Base-by-base conservation (phyloP, 2,888 invertebrate species). In the Sphaerophoria taeniata region DNA sequence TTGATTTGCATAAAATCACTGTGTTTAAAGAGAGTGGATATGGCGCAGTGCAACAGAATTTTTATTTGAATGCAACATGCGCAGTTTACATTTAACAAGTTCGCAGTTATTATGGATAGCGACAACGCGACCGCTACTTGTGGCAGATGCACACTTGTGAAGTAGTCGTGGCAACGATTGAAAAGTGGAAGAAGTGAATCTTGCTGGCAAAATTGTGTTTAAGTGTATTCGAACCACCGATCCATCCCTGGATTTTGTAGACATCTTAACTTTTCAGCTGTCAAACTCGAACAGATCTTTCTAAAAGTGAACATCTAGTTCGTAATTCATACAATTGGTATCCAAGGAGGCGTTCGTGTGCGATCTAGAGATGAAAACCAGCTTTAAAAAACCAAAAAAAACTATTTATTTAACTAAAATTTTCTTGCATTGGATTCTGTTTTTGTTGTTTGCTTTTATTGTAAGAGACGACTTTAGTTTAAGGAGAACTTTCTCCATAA, bases 401-500 rank as follows among this genome's bases (percentile, higher is more conserved):
- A 73, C 63, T 45, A 51, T 76, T 77, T 49, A 69, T 74, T 79
- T 60, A 71, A 71, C 56, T 71, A 67, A 72, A n/a, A 34, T 34
- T n/a, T 72, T 67, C 79, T 71, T 33, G n/a, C 65, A 75, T 75
- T 58, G n/a, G 67, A 75, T 79, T 75, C 67, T 65, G 71, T 56
- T 71, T 53, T 78, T 74, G 45, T 71, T 53, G 45, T 11, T 51
- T 16, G 69, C 74, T 60, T 63, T 63, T 11, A 45, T 78, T 60
- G 16, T 36, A 58, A 9, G 14, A 36, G 16, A 12, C 31, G 4
- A 51, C 3, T 1, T 14, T 34, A 34, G 43, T 43, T 7, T 36
- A 75, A 76, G 80, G 58, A 76, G 80, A 80, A 80, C 84, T 84
- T 84, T 84, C 84, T 84, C 79, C 67, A n/a, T 67, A 33, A 11